Base-by-base conservation (phyloP, 2,797 vertebrate species). In the Chloroceryle inda region DNA sequence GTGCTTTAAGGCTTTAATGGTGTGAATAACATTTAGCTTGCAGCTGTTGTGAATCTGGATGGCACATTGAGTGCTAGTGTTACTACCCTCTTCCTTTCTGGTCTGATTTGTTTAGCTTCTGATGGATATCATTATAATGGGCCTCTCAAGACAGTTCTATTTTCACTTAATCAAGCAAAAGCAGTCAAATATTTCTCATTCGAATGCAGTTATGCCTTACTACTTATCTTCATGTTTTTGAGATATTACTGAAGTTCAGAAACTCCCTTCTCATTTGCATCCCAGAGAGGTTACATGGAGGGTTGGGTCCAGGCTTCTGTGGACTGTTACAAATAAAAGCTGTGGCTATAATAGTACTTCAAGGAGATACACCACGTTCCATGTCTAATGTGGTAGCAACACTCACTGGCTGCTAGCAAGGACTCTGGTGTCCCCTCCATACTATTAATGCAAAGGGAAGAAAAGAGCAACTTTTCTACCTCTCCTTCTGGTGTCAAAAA, bases 1-100 rank as follows among this genome's bases (percentile, higher is more conserved):
- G 78, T 12, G 35, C 66, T 86, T 85, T 58, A 69, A 80, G 92
- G 73, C 35, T 85, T 94, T 47, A 94, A 58, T 3, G 5, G 71
- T 94, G 76, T 94, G 97, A 97, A 94, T 80, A 95, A 92, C 8
- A 0, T 88, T 97, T 75, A 40, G 56, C 68, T 94, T 63, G 19
- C 88, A 96, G 94, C 81, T 97, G 85, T 77, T 94, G 23, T 88
- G 73, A 67, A 77, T 88, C 91, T 6, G 17, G 14, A 50, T 78
- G 78, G 38, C 20, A 11, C 6, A 6, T 3, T 1, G 31, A 91
- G 50, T 33, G 4, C 38, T 93, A 80, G 20, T 77, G 89, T 44
- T 84, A 94, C 92, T 89, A 89, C 95, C 76, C 91, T 88, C 55
- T 92, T 86, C 84, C 67, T 19, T 91, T 92, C 75, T 89, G 52